A percentile compares a stretch with the other conserved stretches of the same genome.
Evolutionary conservation across 2,888 invertebrate genomes (phyloP).

Genomic region (Lasioglossum lativentre): DNA sequence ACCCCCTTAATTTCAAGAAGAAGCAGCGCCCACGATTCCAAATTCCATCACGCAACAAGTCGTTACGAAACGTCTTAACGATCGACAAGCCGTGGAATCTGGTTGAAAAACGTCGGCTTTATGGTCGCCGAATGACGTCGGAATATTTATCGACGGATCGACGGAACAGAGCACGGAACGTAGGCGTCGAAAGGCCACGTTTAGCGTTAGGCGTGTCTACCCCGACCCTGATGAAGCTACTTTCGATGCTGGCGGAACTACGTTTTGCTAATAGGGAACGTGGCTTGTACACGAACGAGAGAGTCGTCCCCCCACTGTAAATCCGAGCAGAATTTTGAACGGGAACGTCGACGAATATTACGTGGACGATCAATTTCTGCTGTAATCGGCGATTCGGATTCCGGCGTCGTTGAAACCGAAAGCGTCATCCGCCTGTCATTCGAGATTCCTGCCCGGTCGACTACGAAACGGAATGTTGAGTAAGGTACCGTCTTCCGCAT

Average conservation of each 20-base stretch:
- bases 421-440: background rate
- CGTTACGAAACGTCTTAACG: background rate
- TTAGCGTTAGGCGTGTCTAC: constrained; percentile 9
- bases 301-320: background rate
- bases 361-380: background rate
- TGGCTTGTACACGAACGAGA: constrained; percentile 27
- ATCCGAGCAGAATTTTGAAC: constrained; percentile 29
- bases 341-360: background rate
- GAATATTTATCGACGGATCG: constrained; percentile 11
- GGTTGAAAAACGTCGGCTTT: background rate
- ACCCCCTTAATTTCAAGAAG: too few relatives aligned
- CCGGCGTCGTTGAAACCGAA: background rate
- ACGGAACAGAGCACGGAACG: background rate
- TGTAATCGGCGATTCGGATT: background rate
- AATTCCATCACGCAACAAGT: background rate
- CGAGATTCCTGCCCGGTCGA: background rate
- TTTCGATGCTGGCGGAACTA: constrained; percentile 24
- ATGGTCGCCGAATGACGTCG: background rate
- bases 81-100: background rate
- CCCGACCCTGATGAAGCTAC: constrained; percentile 27
- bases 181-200: background rate
- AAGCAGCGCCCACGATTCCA: background rate
- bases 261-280: constrained; percentile 35
- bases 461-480: background rate
- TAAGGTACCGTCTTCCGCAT: background rate